Percentiles rank a stretch among this genome's conserved stretches.
Conservation (phyloP, 2,888 invertebrate species). For the Tinea trinotella region DNA sequence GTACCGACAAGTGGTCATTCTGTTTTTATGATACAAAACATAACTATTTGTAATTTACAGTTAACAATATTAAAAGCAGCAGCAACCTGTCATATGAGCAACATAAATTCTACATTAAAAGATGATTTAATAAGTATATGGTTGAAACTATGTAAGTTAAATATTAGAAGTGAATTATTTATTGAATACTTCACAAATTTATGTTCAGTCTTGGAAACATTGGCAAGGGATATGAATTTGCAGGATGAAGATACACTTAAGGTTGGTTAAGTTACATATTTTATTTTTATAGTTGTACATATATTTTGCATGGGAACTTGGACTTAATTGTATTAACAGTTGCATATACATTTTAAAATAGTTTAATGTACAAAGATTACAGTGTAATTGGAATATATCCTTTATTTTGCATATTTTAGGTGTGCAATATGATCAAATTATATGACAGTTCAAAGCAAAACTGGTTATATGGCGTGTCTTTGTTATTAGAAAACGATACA, state of each 20-base stretch:
- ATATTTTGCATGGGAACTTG: background rate
- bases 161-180: background rate
- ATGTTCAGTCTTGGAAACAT: background rate
- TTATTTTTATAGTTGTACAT: background rate
- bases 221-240: background rate
- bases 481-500: too few species aligned
- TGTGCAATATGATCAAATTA: too few species aligned
- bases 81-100: conserved; percentile 36
- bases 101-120: conserved; percentile 30
- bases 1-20: too few species aligned
- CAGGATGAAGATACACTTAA: background rate
- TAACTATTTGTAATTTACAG: conserved; percentile 29
- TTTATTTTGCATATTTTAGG: too few species aligned
- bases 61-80: conserved; percentile 36
- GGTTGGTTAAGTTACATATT: background rate
- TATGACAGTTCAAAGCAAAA: too few species aligned
- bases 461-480: too few species aligned
- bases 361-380: too few species aligned
- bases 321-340: background rate
- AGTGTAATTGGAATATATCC: too few species aligned
- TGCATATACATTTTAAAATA: background rate
- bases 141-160: conserved; percentile 35
- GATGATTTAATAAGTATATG: conserved; percentile 35
- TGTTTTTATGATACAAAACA: background rate
- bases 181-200: background rate